These are phyloP conservation scores for Hypomesus transpacificus DNA, from an alignment of 2,113 vertebrate genomes.

Conservation along the genomic window DNA sequence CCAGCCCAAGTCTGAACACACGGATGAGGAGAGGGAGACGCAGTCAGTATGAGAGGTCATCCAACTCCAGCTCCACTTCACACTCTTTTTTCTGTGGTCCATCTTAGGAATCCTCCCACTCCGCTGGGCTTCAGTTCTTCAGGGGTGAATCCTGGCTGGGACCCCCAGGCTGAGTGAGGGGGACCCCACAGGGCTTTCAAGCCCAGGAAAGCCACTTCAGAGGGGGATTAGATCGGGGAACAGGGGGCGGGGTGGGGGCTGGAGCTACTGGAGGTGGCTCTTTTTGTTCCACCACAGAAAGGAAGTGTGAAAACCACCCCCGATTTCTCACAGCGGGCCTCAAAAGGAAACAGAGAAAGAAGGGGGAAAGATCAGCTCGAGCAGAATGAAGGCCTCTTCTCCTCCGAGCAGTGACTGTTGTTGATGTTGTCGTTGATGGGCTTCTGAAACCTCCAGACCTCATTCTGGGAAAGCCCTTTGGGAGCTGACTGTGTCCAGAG, in stretches of 20 bases:
- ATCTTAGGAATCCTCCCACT: too few relatives aligned
- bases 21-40: too few relatives aligned
- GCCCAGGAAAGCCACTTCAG: slow-evolving; percentile 64
- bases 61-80: too few relatives aligned
- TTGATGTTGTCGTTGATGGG: slow-evolving; percentile 67
- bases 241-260: slow-evolving; percentile 45
- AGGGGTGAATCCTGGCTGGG: too few relatives aligned
- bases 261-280: slow-evolving; percentile 57
- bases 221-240: slow-evolving; percentile 57
- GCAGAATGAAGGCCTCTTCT: slow-evolving; percentile 44
- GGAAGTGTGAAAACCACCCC: slow-evolving; percentile 50
- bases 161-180: too few relatives aligned
- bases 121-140: too few relatives aligned
- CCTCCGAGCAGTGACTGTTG: slow-evolving; percentile 42
- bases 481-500: slow-evolving; percentile 46
- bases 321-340: slow-evolving; percentile 56
- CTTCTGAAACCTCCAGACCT: slow-evolving; percentile 64
- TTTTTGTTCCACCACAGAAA: slow-evolving; percentile 56
- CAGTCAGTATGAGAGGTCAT: too few relatives aligned
- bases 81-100: too few relatives aligned
- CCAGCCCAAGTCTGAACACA: too few relatives aligned
- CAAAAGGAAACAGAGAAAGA: slow-evolving; percentile 44
- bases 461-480: slow-evolving; percentile 61
- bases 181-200: slow-evolving; percentile 55
- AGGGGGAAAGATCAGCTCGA: slow-evolving; percentile 61